Evolutionary conservation across 2,113 vertebrate genomes (phyloP).

Genomic region (Cochlearius cochlearius): DNA sequence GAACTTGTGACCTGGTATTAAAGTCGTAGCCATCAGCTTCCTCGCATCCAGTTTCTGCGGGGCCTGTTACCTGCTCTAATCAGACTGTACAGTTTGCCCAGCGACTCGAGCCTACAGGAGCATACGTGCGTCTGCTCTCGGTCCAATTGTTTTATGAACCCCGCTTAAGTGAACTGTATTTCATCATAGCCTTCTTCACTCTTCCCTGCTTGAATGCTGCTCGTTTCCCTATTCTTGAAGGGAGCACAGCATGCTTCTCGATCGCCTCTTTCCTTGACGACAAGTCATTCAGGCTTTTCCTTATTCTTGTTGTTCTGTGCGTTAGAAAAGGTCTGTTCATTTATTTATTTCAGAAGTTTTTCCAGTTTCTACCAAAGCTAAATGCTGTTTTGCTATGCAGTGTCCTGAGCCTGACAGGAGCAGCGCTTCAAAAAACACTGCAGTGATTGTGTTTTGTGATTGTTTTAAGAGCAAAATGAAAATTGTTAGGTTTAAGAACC

Average conservation of each 20-base stretch:
- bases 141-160: background rate
- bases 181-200: background rate
- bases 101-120: background rate
- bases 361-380: background rate
- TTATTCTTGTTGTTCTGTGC: background rate
- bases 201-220: background rate
- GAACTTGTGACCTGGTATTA: background rate
- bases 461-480: background rate
- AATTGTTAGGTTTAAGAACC: background rate
- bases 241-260: background rate
- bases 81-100: background rate
- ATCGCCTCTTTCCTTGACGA: background rate
- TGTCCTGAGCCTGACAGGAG: no score
- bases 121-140: accelerated
- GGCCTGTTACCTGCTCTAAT: background rate
- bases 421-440: background rate
- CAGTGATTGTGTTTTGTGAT: background rate
- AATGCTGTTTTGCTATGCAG: background rate
- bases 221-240: background rate
- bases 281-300: background rate
- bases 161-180: background rate
- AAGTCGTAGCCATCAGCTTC: background rate
- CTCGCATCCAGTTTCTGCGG: background rate
- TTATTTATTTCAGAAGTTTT: background rate
- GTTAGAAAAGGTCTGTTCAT: background rate